Conservation (phyloP, 1,140 invertebrate species). For the Leguminivora glycinivorella region DNA sequence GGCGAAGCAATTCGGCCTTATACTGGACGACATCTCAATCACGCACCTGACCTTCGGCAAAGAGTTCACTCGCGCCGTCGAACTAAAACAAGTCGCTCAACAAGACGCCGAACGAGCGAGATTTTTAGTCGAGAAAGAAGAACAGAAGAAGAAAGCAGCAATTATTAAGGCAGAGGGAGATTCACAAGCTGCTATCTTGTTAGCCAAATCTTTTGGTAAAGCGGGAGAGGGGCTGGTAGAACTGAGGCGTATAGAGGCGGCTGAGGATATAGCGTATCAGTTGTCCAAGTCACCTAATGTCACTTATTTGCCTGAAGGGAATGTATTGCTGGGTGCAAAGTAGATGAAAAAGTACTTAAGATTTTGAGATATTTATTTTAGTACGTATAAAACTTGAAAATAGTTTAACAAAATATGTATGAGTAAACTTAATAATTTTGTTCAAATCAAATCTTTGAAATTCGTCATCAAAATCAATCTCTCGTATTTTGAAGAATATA, state of each 20-base stretch:
- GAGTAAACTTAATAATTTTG: too few relatives aligned
- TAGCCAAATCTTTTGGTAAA: slow-evolving; percentile 93
- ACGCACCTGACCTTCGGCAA: slow-evolving; percentile 98
- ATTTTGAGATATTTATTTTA: background rate
- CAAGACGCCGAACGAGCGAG: slow-evolving; percentile 98
- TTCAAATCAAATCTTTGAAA: too few relatives aligned
- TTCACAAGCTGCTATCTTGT: slow-evolving; percentile 93
- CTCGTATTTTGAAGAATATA: too few relatives aligned
- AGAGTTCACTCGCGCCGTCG: slow-evolving; percentile 98
- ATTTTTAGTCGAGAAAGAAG: slow-evolving; percentile 96
- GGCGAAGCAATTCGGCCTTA: slow-evolving; percentile 97
- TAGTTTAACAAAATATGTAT: too few relatives aligned
- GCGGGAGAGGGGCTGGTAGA: slow-evolving; percentile 96
- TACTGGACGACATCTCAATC: slow-evolving; percentile 98
- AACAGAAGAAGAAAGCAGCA: slow-evolving; percentile 97
- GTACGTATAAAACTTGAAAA: too few relatives aligned
- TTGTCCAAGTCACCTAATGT: slow-evolving; percentile 94
- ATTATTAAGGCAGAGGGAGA: slow-evolving; percentile 99
- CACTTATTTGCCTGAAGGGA: slow-evolving; percentile 92
- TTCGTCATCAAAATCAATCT: too few relatives aligned
- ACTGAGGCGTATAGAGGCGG: slow-evolving; percentile 96
- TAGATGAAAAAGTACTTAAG: background rate
- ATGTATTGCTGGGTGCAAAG: slow-evolving; percentile 82
- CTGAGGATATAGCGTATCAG: slow-evolving; percentile 97
- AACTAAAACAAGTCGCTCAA: slow-evolving; percentile 99